phyloP scores from a whole-genome alignment of 2,797 vertebrate species.

The Falco peregrinus region DNA sequence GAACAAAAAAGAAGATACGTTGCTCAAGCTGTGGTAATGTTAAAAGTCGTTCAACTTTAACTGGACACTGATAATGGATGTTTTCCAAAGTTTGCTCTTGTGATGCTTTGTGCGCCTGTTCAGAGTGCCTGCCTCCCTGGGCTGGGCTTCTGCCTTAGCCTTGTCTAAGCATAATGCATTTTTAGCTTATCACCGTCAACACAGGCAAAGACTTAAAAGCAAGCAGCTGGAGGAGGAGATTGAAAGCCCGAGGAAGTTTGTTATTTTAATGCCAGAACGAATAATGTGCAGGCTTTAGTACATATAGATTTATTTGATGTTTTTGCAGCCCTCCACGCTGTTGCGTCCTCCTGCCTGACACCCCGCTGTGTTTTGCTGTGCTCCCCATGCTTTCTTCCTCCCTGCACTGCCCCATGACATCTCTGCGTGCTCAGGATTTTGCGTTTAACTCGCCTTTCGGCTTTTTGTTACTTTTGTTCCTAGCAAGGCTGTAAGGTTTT shows the following conservation, averaged over 20 bases:
- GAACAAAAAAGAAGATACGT: accelerated
- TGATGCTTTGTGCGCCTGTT: neutral
- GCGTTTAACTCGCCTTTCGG: accelerated
- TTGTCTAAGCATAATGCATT: neutral
- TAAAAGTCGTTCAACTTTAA: neutral
- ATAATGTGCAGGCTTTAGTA: neutral
- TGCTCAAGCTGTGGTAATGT: too few relatives aligned
- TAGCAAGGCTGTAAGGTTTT: neutral
- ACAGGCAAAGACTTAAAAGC: neutral
- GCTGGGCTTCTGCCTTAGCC: neutral
- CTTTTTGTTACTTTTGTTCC: neutral
- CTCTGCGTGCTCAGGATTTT: neutral
- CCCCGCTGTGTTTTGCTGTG: neutral
- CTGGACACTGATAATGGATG: accelerated
- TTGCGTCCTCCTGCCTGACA: accelerated
- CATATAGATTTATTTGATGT: neutral
- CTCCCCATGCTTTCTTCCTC: neutral
- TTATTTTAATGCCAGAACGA: neutral
- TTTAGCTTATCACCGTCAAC: neutral
- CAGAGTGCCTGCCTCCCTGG: too few relatives aligned
- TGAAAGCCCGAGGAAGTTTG: neutral
- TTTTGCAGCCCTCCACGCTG: neutral
- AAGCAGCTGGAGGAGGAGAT: neutral
- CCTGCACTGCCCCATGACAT: neutral
- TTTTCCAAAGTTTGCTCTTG: neutral